Percentiles rank a stretch among this genome's conserved stretches.
Conservation (phyloP, 2,797 vertebrate species). For the Allobates femoralis region DNA sequence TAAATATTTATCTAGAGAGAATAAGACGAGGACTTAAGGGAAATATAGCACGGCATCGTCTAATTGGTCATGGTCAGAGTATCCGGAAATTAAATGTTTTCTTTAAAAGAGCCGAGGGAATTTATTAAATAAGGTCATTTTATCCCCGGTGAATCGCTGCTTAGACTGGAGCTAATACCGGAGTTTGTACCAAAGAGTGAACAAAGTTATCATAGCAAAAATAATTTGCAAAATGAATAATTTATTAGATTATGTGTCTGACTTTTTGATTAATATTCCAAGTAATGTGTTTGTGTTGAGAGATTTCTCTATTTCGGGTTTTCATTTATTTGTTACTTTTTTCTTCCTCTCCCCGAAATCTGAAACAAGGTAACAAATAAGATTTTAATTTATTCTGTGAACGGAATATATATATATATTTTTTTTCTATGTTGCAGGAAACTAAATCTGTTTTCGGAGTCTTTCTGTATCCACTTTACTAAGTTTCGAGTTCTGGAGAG, state of each 20-base stretch:
- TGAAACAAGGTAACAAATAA: slow-evolving; percentile 26
- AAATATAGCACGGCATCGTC: slow-evolving; percentile 12
- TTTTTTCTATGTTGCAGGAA: slow-evolving; percentile 69
- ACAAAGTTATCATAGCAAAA: slow-evolving; percentile 52
- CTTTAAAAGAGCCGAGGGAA: neutral
- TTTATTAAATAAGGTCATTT: slow-evolving; percentile 38
- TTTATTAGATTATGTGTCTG: slow-evolving; percentile 45
- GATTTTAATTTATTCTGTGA: slow-evolving; percentile 7
- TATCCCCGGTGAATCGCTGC: slow-evolving; percentile 16
- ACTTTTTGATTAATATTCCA: slow-evolving; percentile 39
- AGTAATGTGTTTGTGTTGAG: slow-evolving; percentile 14
- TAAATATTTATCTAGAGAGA: slow-evolving; percentile 35
- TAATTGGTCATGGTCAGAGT: slow-evolving; percentile 39
- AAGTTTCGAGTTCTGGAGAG: slow-evolving; percentile 74
- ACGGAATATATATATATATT: slow-evolving; percentile 68
- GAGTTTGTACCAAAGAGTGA: slow-evolving; percentile 15
- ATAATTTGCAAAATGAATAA: slow-evolving; percentile 52
- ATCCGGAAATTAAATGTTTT: slow-evolving; percentile 42
- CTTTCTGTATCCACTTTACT: slow-evolving; percentile 70
- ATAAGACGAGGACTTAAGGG: neutral
- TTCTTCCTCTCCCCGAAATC: neutral
- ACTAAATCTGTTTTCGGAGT: slow-evolving; percentile 68
- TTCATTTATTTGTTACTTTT: neutral
- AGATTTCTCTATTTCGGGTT: neutral
- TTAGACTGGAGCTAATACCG: slow-evolving; percentile 20